phyloP scores from a whole-genome alignment of 2,797 vertebrate species.

The Xenopus petersii region DNA sequence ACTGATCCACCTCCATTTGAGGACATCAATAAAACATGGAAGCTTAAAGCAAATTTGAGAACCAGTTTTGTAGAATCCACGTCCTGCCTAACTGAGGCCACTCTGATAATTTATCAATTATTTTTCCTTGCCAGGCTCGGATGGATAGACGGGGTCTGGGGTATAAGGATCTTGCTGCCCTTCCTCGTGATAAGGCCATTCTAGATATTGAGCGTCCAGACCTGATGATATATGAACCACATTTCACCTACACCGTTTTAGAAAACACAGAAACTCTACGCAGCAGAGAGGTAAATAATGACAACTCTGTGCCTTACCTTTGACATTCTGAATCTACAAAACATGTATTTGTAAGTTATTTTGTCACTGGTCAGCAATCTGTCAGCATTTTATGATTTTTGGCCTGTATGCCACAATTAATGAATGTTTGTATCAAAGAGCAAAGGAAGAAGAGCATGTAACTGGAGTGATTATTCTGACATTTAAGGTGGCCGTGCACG shows the following conservation, averaged over 20 bases:
- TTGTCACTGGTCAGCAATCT: too few relatives aligned
- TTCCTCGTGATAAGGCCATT: constrained; percentile 93
- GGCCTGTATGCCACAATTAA: too few relatives aligned
- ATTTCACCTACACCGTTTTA: constrained; percentile 85
- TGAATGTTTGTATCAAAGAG: too few relatives aligned
- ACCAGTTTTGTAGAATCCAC: neutral
- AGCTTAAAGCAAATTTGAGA: neutral
- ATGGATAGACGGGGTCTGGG: constrained; percentile 88
- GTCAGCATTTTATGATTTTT: too few relatives aligned
- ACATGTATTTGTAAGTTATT: too few relatives aligned
- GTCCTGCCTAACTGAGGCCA: neutral
- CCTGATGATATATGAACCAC: constrained; percentile 92
- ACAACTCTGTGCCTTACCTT: too few relatives aligned
- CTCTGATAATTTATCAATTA: neutral
- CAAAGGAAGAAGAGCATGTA: too few relatives aligned
- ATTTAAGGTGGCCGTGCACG: too few relatives aligned
- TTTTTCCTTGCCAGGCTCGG: constrained; percentile 68
- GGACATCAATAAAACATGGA: too few relatives aligned
- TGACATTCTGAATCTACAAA: too few relatives aligned
- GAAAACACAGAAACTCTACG: constrained; percentile 74
- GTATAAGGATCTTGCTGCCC: constrained; percentile 90
- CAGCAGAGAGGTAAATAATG: constrained; percentile 77
- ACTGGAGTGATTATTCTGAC: too few relatives aligned
- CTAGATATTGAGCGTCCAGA: constrained; percentile 92
- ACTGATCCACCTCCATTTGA: too few relatives aligned